Evolutionary conservation across 2,888 invertebrate species (phyloP).

Genomic region (Drosophila multiciliata): DNA sequence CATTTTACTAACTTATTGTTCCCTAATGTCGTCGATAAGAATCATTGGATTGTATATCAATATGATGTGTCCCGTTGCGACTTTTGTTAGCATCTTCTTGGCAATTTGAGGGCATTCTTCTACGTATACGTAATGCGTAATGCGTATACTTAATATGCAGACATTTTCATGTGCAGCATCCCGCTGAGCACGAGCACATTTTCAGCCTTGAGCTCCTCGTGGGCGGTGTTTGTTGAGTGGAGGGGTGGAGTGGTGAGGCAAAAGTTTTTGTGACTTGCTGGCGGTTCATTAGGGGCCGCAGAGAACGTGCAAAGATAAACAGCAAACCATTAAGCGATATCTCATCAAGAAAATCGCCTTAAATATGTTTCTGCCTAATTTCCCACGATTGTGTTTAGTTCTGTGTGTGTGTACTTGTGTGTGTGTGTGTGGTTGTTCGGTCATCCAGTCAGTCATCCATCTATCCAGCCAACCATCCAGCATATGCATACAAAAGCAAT

Average conservation of each 20-base stretch:
- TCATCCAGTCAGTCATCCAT: slow-evolving; percentile 40
- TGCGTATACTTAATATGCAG: slow-evolving; percentile 60
- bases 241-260: neutral
- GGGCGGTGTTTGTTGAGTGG: neutral
- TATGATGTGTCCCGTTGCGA: slow-evolving; percentile 50
- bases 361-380: slow-evolving; percentile 81
- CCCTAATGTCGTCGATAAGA: slow-evolving; percentile 25
- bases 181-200: slow-evolving; percentile 45
- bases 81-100: slow-evolving; percentile 1
- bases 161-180: slow-evolving; percentile 44
- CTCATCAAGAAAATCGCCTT: slow-evolving; percentile 79
- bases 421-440: slow-evolving; percentile 6
- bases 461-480: slow-evolving; percentile 49
- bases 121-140: slow-evolving; percentile 51
- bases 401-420: slow-evolving; percentile 1
- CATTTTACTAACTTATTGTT: slow-evolving; percentile 27
- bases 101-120: slow-evolving; percentile 28
- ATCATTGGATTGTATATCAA: slow-evolving; percentile 20
- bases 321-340: slow-evolving; percentile 73
- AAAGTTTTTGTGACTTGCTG: slow-evolving; percentile 60
- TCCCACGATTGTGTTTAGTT: slow-evolving; percentile 55
- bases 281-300: slow-evolving; percentile 52
- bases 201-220: slow-evolving; percentile 18
- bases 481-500: slow-evolving; percentile 79
- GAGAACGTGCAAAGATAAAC: slow-evolving; percentile 58